phyloP scores from a whole-genome alignment of 2,797 vertebrate genomes.

The Chelon labrosus region DNA sequence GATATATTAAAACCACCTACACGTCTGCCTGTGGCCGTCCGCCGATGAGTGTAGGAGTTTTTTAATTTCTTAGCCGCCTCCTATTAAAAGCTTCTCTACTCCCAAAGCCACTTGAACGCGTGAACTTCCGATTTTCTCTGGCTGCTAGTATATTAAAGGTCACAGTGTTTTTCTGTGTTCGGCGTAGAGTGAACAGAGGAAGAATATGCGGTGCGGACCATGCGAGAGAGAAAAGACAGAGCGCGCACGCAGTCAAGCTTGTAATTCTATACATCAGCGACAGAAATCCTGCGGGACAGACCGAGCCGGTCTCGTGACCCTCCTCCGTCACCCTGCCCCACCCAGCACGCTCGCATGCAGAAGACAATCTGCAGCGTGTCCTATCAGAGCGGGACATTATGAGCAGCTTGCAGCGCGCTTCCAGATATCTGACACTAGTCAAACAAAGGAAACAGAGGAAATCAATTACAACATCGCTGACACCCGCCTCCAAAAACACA shows the following conservation, averaged over 20 bases:
- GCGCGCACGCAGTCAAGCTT: conserved; percentile 34
- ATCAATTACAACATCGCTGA: conserved; percentile 62
- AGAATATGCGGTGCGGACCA: conserved; percentile 5
- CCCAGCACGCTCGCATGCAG: conserved; percentile 22
- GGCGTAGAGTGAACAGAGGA: neutral
- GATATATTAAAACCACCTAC: conserved; percentile 48
- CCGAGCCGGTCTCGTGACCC: conserved; percentile 53
- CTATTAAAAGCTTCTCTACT: conserved; percentile 33
- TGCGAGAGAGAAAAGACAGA: conserved; percentile 21
- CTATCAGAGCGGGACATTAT: conserved; percentile 26
- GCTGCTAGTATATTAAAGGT: conserved; percentile 17
- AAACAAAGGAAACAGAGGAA: conserved; percentile 67
- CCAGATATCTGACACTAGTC: conserved; percentile 50
- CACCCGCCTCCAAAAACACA: conserved; percentile 9
- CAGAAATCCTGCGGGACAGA: conserved; percentile 57
- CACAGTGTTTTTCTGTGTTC: conserved; percentile 6
- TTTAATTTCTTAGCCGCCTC: conserved; percentile 28
- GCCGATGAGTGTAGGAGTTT: conserved; percentile 48
- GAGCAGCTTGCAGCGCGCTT: conserved; percentile 34
- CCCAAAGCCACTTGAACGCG: conserved; percentile 14
- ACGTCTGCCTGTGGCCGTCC: conserved; percentile 29
- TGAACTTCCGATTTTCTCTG: neutral
- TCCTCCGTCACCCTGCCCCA: conserved; percentile 51
- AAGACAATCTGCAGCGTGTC: conserved; percentile 12
- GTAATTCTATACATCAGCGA: conserved; percentile 63